Evolutionary conservation across 2,797 vertebrate genomes (phyloP).

Genomic region (Cirrhinus mrigala): DNA sequence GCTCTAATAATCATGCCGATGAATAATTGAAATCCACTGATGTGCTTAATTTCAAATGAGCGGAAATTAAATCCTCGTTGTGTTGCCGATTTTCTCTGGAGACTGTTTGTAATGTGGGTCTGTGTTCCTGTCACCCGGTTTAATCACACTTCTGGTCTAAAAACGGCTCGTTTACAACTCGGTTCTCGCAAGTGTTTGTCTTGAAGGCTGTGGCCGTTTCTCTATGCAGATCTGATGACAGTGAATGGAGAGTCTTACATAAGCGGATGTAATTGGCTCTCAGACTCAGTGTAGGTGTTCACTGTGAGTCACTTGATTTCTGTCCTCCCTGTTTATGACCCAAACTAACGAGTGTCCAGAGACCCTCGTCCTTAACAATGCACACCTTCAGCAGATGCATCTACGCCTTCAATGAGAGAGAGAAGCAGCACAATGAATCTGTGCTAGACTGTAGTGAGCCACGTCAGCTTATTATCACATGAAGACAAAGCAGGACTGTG

Average conservation of each 20-base stretch:
- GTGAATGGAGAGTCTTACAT: not conserved
- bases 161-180: not conserved
- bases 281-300: constrained; percentile 8
- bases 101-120: not conserved
- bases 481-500: not conserved
- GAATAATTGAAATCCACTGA: not conserved
- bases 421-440: not conserved
- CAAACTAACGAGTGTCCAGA: constrained; percentile 8
- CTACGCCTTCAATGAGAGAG: not conserved
- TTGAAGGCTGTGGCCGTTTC: not conserved
- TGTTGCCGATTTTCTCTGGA: not conserved
- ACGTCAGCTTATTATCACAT: not conserved
- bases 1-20: not conserved
- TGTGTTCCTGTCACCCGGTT: not conserved
- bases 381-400: not conserved
- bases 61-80: not conserved
- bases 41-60: not conserved
- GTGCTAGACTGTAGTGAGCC: not conserved
- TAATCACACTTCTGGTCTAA: not conserved
- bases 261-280: not conserved
- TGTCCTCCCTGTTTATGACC: constrained; percentile 23
- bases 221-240: not conserved
- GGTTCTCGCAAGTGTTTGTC: not conserved
- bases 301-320: not conserved
- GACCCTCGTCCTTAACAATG: not conserved